phyloP scores from a whole-genome alignment of 2,113 vertebrate genomes.

The Siniperca chuatsi region DNA sequence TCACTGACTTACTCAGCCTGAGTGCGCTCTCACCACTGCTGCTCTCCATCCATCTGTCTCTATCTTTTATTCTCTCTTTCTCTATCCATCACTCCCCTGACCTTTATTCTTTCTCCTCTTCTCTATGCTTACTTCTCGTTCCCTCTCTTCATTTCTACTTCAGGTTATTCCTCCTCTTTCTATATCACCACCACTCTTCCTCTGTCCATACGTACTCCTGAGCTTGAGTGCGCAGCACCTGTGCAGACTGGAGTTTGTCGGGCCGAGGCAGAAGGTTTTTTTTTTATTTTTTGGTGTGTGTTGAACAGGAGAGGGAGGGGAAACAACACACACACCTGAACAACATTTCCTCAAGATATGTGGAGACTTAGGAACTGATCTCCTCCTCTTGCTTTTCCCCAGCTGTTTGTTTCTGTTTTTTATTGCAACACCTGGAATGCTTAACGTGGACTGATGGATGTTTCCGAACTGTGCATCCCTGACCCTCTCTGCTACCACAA shows the following conservation, averaged over 20 bases:
- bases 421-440: slow-evolving; percentile 87
- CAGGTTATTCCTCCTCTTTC: slow-evolving; percentile 6
- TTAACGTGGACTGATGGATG: slow-evolving; percentile 93
- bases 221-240: slow-evolving; percentile 64
- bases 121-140: slow-evolving; percentile 10
- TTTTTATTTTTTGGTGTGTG: slow-evolving; percentile 14
- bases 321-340: slow-evolving; percentile 67
- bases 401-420: slow-evolving; percentile 58
- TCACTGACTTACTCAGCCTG: slow-evolving; percentile 76
- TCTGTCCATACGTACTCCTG: slow-evolving; percentile 29
- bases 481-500: slow-evolving; percentile 94
- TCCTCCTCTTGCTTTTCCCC: slow-evolving; percentile 52
- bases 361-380: slow-evolving; percentile 74
- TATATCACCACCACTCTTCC: slow-evolving; percentile 25
- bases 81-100: slow-evolving; percentile 35
- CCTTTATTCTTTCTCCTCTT: slow-evolving; percentile 9
- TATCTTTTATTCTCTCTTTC: slow-evolving; percentile 46
- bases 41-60: slow-evolving; percentile 72
- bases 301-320: slow-evolving; percentile 55
- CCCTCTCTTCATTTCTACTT: slow-evolving; percentile 25
- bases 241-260: slow-evolving; percentile 73
- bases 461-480: slow-evolving; percentile 94
- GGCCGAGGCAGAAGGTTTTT: slow-evolving; percentile 48
- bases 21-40: slow-evolving; percentile 77
- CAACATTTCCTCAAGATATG: slow-evolving; percentile 71